phyloP scores from a whole-genome alignment of 2,113 vertebrate genomes.

The Hippocampus mohnikei region DNA sequence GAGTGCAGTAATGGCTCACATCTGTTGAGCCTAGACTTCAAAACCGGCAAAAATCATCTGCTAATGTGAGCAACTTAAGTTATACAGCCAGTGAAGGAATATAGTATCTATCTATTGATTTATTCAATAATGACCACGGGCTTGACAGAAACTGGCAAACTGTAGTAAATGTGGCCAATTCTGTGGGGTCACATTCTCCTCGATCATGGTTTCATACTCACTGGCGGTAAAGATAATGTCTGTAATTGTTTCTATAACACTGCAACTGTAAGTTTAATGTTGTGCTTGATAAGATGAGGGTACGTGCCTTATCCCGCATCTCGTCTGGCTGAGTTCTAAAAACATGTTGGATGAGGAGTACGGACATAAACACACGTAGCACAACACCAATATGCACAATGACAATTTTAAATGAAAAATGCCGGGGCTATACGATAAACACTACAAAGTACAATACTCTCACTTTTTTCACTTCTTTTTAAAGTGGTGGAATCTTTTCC shows the following conservation, averaged over 20 bases:
- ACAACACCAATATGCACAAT: background rate
- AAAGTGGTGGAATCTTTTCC: too few relatives aligned
- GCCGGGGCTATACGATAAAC: background rate
- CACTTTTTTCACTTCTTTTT: background rate
- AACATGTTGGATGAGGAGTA: constrained; percentile 46
- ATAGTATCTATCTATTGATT: background rate
- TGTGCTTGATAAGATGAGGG: constrained; percentile 58
- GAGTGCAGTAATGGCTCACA: constrained; percentile 68
- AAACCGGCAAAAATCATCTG: constrained; percentile 46
- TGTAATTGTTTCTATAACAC: constrained; percentile 62
- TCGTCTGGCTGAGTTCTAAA: constrained; percentile 42
- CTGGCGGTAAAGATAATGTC: constrained; percentile 56
- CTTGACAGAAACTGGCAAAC: background rate
- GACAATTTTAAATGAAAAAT: background rate
- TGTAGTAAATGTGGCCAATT: constrained; percentile 12
- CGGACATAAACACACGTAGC: constrained; percentile 15
- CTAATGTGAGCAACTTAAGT: constrained; percentile 30
- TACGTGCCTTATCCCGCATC: constrained; percentile 68
- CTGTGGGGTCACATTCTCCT: constrained; percentile 37
- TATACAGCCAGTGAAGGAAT: constrained; percentile 9
- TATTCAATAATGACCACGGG: background rate
- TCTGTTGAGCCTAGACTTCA: constrained; percentile 58
- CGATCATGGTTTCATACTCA: constrained; percentile 58
- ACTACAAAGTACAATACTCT: background rate
- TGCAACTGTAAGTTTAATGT: constrained; percentile 54